These are phyloP conservation scores for Zeuzera pyrina DNA, from an alignment of 2,888 invertebrate genomes.

Conservation along the genomic window DNA sequence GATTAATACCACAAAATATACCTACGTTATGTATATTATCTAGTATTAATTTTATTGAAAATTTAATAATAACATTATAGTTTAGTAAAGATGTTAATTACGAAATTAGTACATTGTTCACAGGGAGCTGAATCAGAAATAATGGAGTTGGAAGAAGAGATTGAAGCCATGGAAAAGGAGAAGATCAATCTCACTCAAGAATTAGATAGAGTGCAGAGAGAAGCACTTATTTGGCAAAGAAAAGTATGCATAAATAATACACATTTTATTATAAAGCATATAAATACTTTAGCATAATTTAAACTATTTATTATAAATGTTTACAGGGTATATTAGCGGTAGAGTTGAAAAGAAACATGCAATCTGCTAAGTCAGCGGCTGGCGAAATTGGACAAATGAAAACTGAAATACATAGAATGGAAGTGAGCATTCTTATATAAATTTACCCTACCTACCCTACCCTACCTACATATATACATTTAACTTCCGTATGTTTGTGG, in stretches of 20 bases:
- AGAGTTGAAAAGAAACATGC: slow-evolving; percentile 79
- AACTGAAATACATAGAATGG: slow-evolving; percentile 88
- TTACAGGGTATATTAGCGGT: slow-evolving; percentile 74
- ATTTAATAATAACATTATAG: too few relatives aligned
- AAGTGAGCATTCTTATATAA: slow-evolving; percentile 75
- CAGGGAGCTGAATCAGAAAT: slow-evolving; percentile 80
- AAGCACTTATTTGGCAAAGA: slow-evolving; percentile 86
- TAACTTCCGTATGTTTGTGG: too few relatives aligned
- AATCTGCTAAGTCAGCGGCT: slow-evolving; percentile 74
- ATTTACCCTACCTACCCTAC: too few relatives aligned
- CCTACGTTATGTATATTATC: too few relatives aligned
- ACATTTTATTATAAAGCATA: background rate
- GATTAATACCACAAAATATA: too few relatives aligned
- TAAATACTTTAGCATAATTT: background rate
- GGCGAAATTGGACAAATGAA: slow-evolving; percentile 86
- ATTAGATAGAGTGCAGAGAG: slow-evolving; percentile 75
- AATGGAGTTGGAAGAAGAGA: slow-evolving; percentile 78
- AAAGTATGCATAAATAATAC: slow-evolving; percentile 60
- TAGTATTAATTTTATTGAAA: too few relatives aligned
- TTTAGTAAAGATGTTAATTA: too few relatives aligned
- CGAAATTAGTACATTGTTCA: too few relatives aligned
- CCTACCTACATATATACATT: too few relatives aligned
- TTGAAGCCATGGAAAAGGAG: slow-evolving; percentile 76
- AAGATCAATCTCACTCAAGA: slow-evolving; percentile 77
- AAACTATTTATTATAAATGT: background rate